Evolutionary conservation across 1,140 invertebrate species (phyloP), one percentile per base, ranked within the genome.

Genomic region (Caenorhabditis inopinata): DNA sequence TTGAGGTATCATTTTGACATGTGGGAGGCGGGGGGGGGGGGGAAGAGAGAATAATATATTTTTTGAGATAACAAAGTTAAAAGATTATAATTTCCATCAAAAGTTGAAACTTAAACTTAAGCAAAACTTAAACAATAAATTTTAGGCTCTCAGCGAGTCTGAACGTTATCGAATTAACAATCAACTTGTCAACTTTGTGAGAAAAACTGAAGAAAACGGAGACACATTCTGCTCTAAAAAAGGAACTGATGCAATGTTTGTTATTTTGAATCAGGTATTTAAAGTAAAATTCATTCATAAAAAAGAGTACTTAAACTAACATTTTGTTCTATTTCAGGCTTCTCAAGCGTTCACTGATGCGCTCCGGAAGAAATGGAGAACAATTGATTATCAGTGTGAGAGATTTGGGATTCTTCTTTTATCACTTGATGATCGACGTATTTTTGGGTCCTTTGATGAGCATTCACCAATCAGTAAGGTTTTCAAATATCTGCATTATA

Each of bases 221-320:
- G 38, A 42, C 32, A 68, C 11, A 1, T 68, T 68, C n/a, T 68
- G 58, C 32, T 38, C 58, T 0, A 68, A 42, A 9, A 68, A 68
- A 38, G 58, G 58, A 42, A 68, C 58, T 9, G 58, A 68, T 21
- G 58, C 58, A 7, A 68, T 68, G 58, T 68, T 68, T 68, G 58
- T 68, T 35, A 68, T 68, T 2, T 38, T 68, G 11, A 68, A 68
- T 21, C 18, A 38, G 32, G 58, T 68, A 58, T 9, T 58, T 32
- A 0, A 2, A 21, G n/a, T n/a, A n/a, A n/a, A n/a, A n/a, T n/a
- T n/a, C n/a, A n/a, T n/a, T n/a, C n/a, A n/a, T n/a, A n/a, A n/a
- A n/a, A n/a, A n/a, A n/a, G n/a, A n/a, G 11, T 58, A 32, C 32
- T 32, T 6, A 32, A 12, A 4, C 32, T 0, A 6, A 68, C 3